A percentile compares a stretch with the other conserved stretches of the same genome.
Evolutionary conservation across 2,797 vertebrate species (phyloP).

Genomic region (Pogonophryne albipinna): DNA sequence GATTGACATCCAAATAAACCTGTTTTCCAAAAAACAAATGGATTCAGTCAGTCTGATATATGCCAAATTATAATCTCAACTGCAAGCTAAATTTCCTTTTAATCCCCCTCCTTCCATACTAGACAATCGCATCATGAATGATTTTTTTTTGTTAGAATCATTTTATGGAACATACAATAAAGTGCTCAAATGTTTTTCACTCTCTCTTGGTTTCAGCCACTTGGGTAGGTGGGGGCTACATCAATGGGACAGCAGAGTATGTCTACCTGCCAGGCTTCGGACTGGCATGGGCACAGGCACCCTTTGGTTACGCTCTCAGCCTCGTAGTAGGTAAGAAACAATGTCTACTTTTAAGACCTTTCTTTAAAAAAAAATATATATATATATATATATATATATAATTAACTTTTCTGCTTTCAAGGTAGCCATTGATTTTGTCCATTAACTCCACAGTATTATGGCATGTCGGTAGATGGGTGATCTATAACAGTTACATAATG

Average conservation of each 20-base stretch:
- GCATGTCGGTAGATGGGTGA: neutral
- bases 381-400: too few species aligned
- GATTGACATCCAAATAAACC: neutral
- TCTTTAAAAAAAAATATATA: neutral
- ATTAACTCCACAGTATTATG: neutral
- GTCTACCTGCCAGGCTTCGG: conserved; percentile 94
- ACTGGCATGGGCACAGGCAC: conserved; percentile 97
- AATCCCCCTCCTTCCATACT: neutral
- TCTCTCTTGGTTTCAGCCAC: conserved; percentile 87
- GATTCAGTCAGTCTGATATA: neutral
- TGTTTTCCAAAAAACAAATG: neutral
- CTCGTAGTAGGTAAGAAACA: conserved; percentile 91
- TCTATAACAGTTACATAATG: neutral
- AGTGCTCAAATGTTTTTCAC: neutral
- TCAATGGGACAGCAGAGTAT: conserved; percentile 97
- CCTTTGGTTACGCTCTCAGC: conserved; percentile 97
- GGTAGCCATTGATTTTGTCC: neutral
- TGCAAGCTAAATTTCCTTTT: neutral
- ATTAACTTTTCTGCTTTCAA: neutral
- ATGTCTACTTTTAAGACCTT: neutral
- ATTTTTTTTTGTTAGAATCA: neutral
- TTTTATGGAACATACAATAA: neutral
- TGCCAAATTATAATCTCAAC: neutral
- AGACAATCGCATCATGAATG: neutral
- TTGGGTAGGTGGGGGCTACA: conserved; percentile 99